Base-by-base conservation (phyloP, 1,140 invertebrate genomes). In the Thaumatotibia leucotreta region DNA sequence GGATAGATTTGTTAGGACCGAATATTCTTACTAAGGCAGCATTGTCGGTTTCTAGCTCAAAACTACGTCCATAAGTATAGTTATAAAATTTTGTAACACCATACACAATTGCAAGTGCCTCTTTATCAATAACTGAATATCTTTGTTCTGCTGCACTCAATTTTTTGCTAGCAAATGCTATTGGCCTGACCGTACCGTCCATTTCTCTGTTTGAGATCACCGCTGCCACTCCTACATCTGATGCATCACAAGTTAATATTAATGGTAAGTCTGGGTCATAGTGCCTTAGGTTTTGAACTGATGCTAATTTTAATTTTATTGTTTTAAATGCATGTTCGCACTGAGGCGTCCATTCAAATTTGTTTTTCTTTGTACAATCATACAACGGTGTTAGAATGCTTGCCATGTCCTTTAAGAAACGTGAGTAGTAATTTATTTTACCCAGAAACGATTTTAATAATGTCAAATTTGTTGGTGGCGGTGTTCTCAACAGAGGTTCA, bases 121-220 rank as follows among this genome's bases (percentile, higher is more conserved):
- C 92, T 64, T 88, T 86, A 45, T 93, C 91, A 20, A 91, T 83
- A 54, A 89, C 79, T 1, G 54, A 31, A n/a, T 91, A 92, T 61
- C 89, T 87, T 63, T 69, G 70, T 75, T 93, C 92, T n/a, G n/a
- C n/a, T n/a, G n/a, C n/a, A n/a, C n/a, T n/a, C n/a, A n/a, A n/a
- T n/a, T n/a, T n/a, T n/a, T n/a, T n/a, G n/a, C n/a, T n/a, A n/a
- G n/a, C n/a, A n/a, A n/a, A n/a, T n/a, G n/a, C n/a, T n/a, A n/a
- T n/a, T n/a, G n/a, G n/a, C n/a, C n/a, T n/a, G n/a, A n/a, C n/a
- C n/a, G n/a, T n/a, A n/a, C n/a, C n/a, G n/a, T n/a, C n/a, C n/a
- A n/a, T n/a, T n/a, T n/a, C n/a, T n/a, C n/a, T n/a, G n/a, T n/a
- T n/a, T 5, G 76, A 78, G 6, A 85, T 61, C 3, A 87, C 70